Percentiles rank a stretch among this genome's conserved stretches.
phyloP scores from a whole-genome alignment of 2,888 invertebrate genomes.

The Gisinianus flammeolus region DNA sequence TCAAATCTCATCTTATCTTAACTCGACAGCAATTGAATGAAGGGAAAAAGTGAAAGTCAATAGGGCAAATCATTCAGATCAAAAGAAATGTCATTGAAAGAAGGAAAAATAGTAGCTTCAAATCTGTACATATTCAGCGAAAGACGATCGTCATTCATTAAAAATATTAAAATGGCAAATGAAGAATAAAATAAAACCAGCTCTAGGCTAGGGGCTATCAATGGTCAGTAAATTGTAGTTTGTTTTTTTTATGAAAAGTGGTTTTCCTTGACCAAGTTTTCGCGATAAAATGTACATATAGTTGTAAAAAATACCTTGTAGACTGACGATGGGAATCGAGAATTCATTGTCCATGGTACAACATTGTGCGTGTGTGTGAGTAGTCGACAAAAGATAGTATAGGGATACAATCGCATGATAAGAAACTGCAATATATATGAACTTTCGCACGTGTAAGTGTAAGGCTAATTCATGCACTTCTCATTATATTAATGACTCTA shows the following conservation, averaged over 20 bases:
- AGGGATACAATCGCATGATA: not conserved
- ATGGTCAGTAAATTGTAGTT: not conserved
- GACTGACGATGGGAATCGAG: not conserved
- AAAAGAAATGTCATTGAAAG: too few species aligned
- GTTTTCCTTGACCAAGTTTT: conserved; percentile 2
- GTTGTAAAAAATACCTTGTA: not conserved
- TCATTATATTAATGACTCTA: too few species aligned
- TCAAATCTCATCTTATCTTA: too few species aligned
- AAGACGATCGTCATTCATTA: too few species aligned
- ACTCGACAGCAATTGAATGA: too few species aligned
- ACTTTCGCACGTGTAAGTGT: too few species aligned
- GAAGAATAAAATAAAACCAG: not conserved
- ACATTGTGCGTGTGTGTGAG: not conserved
- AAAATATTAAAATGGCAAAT: too few species aligned
- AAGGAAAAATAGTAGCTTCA: too few species aligned
- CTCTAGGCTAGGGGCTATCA: not conserved
- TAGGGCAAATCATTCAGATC: too few species aligned
- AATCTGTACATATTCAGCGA: too few species aligned
- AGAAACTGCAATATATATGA: not conserved
- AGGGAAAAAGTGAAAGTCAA: too few species aligned
- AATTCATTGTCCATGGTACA: not conserved
- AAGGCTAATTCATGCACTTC: too few species aligned
- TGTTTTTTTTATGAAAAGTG: not conserved
- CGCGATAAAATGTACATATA: not conserved
- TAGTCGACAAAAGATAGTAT: not conserved